A percentile compares a stretch with the other conserved stretches of the same genome.
These are phyloP conservation scores for Druon quercuslanigerum DNA, from an alignment of 1,140 invertebrate species.

Conservation along the genomic window DNA sequence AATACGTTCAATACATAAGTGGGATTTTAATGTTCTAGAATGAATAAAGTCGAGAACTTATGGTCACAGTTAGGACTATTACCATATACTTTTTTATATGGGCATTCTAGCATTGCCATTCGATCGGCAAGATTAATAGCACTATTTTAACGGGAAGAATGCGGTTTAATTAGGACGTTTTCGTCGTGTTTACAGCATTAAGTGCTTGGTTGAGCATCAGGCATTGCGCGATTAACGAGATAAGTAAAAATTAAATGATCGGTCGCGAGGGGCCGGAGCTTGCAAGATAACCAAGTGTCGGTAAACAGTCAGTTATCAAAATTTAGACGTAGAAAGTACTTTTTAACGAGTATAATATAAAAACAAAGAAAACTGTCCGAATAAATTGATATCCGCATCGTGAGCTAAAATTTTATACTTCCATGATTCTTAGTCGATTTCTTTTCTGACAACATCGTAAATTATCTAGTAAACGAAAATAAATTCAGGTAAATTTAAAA, in stretches of 20 bases:
- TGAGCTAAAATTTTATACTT: neutral
- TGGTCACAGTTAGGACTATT: neutral
- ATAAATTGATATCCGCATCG: neutral
- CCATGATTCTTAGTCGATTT: neutral
- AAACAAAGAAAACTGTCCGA: neutral
- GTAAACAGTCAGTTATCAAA: neutral
- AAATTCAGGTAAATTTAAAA: too few species aligned
- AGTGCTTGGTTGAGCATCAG: neutral
- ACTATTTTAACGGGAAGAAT: neutral
- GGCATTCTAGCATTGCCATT: neutral
- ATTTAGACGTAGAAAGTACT: neutral
- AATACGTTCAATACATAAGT: neutral
- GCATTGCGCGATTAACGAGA: constrained; percentile 3
- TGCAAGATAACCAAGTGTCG: neutral
- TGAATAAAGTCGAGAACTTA: neutral
- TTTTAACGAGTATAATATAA: neutral
- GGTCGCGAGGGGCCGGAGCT: neutral
- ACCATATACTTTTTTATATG: constrained; percentile 5
- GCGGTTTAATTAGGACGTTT: constrained; percentile 5
- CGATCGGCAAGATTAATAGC: constrained; percentile 16
- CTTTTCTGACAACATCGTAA: too few species aligned
- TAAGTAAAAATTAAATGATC: constrained; percentile 4
- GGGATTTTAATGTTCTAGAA: neutral
- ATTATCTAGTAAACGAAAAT: too few species aligned
- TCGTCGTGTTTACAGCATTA: neutral